These are phyloP conservation scores for Choristoneura fumiferana DNA, from an alignment of 1,140 invertebrate species.

Conservation along the genomic window DNA sequence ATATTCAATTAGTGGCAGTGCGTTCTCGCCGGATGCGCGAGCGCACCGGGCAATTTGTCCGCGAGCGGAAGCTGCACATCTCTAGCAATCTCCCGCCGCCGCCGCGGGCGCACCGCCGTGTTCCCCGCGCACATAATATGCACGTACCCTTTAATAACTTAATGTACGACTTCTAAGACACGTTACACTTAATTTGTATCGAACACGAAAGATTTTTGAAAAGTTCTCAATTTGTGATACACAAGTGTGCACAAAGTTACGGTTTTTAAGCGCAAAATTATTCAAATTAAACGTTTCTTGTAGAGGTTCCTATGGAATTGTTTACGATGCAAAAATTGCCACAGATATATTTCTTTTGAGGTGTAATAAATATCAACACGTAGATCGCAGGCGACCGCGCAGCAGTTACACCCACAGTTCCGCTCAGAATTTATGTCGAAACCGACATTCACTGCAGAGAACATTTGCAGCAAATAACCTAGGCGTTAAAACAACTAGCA, in stretches of 20 bases:
- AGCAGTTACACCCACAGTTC: slow-evolving; percentile 72
- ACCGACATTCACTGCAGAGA: slow-evolving; percentile 68
- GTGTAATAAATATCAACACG: slow-evolving; percentile 59
- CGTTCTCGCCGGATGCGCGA: slow-evolving; percentile 33
- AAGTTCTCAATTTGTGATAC: too few relatives aligned
- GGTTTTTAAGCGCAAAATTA: too few relatives aligned
- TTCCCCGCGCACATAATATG: slow-evolving; percentile 16
- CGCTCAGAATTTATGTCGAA: slow-evolving; percentile 72
- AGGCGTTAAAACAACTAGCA: slow-evolving; percentile 73
- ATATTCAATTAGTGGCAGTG: slow-evolving; percentile 35
- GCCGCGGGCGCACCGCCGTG: slow-evolving; percentile 20
- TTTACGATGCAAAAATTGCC: slow-evolving; percentile 43
- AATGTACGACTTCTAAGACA: slow-evolving; percentile 16
- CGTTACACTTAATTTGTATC: not conserved
- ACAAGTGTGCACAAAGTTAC: too few relatives aligned
- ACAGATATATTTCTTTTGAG: slow-evolving; percentile 51
- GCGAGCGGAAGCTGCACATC: slow-evolving; percentile 44
- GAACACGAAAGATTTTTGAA: not conserved
- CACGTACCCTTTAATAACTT: slow-evolving; percentile 23
- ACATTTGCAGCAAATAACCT: slow-evolving; percentile 72
- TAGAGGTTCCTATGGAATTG: slow-evolving; percentile 22
- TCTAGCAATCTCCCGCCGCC: slow-evolving; percentile 39
- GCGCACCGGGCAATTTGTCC: slow-evolving; percentile 42
- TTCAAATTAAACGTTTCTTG: too few relatives aligned
- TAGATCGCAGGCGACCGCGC: slow-evolving; percentile 51